phyloP scores from a whole-genome alignment of 2,113 vertebrate genomes.

The Mobula hypostoma region DNA sequence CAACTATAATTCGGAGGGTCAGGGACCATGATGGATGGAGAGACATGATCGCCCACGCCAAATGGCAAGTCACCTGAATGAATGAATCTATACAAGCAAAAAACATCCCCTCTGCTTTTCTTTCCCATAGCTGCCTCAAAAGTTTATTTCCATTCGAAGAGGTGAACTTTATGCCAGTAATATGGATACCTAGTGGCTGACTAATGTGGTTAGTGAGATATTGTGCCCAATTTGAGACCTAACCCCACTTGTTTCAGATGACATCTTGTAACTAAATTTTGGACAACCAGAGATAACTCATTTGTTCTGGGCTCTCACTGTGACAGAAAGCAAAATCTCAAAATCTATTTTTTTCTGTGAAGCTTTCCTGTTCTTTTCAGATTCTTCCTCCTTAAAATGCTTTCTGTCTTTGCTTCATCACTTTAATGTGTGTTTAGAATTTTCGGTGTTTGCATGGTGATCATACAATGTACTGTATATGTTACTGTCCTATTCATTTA shows the following conservation, averaged over 20 bases:
- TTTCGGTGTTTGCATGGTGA: neutral
- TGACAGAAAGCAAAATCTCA: too few species aligned
- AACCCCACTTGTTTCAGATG: too few species aligned
- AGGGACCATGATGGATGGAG: too few species aligned
- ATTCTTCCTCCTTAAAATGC: neutral
- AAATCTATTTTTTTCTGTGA: neutral
- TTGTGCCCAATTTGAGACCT: too few species aligned
- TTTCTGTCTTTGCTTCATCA: neutral
- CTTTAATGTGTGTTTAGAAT: neutral
- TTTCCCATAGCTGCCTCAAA: neutral
- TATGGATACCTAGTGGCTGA: neutral
- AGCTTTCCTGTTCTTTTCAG: neutral
- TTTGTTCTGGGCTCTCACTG: too few species aligned
- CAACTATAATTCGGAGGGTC: too few species aligned
- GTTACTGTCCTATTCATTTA: neutral
- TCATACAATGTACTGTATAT: neutral
- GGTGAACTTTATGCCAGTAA: neutral
- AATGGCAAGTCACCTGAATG: too few species aligned
- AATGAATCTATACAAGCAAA: neutral
- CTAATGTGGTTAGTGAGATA: neutral
- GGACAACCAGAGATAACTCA: too few species aligned
- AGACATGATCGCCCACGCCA: too few species aligned
- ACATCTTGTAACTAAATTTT: too few species aligned
- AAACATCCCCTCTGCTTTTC: neutral
- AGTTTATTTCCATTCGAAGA: neutral